Base-by-base conservation (phyloP, 2,113 vertebrate species). In the Morone saxatilis region DNA sequence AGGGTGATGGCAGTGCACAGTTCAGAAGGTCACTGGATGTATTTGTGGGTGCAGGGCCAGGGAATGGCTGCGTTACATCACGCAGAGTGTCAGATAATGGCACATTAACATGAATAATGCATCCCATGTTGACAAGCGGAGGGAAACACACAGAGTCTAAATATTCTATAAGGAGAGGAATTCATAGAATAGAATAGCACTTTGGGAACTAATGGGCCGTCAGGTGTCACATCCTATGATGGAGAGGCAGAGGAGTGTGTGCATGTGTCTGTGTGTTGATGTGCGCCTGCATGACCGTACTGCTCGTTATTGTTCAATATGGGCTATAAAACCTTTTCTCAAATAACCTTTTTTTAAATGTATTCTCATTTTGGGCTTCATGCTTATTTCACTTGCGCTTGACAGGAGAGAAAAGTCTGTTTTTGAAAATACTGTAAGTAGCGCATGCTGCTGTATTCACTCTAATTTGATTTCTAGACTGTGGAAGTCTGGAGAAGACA, bases 41-140 rank as follows among this genome's bases (percentile, higher is more conserved):
- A 78, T 91, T 90, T 83, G 83, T 63, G 79, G 76, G 81, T 87
- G 82, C 43, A 14, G 80, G 76, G 78, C 75, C 7, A 12, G 80
- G 71, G 84, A 91, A 92, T 89, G 80, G 90, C 78, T 65, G 78
- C 83, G 89, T 92, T 92, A 90, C 92, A 94, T 95, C 92, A 94
- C 71, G 78, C 91, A 71, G 79, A 83, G 80, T 72, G 83, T 93
- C 90, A 92, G 86, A 94, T 93, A 93, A 93, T 90, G 91, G 87
- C 84, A 81, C 89, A 91, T 94, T 91, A 91, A 86, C 90, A 91
- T 94, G 92, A 95, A 94, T 95, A 94, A 94, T 94, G 92, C 84
- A 94, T 86, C 78, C 51, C 70, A 57, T 93, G 89, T 94, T 93
- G 93, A 92, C 92, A 91, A 86, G 90, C 20, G 45, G 72, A 86